Evolutionary conservation across 2,888 invertebrate genomes (phyloP), one percentile per base, ranked within the genome.

Genomic region (Parnassius orleans): DNA sequence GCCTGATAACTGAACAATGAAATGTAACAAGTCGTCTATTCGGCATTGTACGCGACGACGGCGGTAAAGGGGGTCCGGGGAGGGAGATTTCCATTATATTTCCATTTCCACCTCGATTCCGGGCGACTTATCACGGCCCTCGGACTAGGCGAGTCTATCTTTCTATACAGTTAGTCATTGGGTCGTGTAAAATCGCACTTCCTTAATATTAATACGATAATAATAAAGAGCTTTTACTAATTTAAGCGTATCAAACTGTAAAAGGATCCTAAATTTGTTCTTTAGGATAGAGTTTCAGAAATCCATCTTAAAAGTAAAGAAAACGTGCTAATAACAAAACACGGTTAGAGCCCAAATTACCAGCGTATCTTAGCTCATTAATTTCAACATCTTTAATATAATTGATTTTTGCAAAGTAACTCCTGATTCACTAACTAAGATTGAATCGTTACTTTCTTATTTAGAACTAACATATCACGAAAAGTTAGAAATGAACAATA

Each of bases 1-100:
- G 83, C 75, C 89, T 90, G 91, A 91, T 91, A 91, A 88, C 90
- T 88, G 90, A 90, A 91, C 91, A 91, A 90, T 91, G 91, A 90
- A 90, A 90, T 89, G 91, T 90, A 90, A 90, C 90, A 88, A 91
- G 90, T 90, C 90, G 90, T 90, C 87, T 86, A 86, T 88, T 84
- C 86, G 79, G 84, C 88, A 91, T 91, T 91, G 91, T 90, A 81
- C 79, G 83, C 76, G 75, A 72, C 70, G 70, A 72, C 75, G 68
- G 69, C 71, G 66, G 67, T 61, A 14, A 66, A 72, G 68, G 72
- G 73, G 73, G 66, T 69, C 14, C 42, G 77, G 76, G 66, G 74
- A 9, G 80, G 77, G 80, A 81, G 80, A 79, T 82, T 87, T 86
- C 89, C 90, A 91, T 91, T 91, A 91, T 90, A 91, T 90, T 91